These are phyloP conservation scores for Battus philenor DNA, from an alignment of 1,140 invertebrate genomes.

Conservation along the genomic window DNA sequence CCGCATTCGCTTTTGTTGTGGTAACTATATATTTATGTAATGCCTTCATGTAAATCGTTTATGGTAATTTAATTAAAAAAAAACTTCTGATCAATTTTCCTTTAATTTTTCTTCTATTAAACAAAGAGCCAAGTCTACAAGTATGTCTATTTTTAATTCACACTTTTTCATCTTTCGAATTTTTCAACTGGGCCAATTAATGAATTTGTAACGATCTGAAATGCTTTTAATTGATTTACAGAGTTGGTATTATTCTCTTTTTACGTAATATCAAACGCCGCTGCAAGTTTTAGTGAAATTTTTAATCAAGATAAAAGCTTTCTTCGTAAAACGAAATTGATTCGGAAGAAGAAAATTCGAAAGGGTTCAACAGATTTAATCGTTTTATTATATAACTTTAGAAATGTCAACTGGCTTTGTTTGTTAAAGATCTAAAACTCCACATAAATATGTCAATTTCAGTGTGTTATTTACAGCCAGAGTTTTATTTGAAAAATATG, in stretches of 20 bases:
- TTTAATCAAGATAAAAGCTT: slow-evolving; percentile 13
- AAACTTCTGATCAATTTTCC: too few species aligned
- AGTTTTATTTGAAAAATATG: too few species aligned
- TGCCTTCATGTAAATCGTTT: too few species aligned
- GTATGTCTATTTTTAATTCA: background rate
- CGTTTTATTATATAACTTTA: background rate
- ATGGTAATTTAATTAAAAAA: too few species aligned
- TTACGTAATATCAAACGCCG: slow-evolving; percentile 23
- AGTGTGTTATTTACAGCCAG: too few species aligned
- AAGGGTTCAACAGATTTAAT: too few species aligned
- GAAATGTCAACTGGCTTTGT: background rate
- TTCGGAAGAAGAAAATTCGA: too few species aligned
- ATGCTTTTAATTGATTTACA: slow-evolving; percentile 36
- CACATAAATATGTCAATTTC: too few species aligned
- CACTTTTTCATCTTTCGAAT: slow-evolving; percentile 13
- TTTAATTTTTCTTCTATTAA: too few species aligned
- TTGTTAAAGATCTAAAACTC: background rate
- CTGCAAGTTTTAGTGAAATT: slow-evolving; percentile 15
- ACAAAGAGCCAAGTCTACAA: slow-evolving; percentile 9
- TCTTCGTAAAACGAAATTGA: slow-evolving; percentile 3
- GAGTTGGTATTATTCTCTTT: slow-evolving; percentile 25
- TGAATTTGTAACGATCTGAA: slow-evolving; percentile 35
- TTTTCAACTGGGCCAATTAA: slow-evolving; percentile 28
- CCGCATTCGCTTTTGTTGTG: too few species aligned
- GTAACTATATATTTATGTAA: too few species aligned